phyloP scores from a whole-genome alignment of 1,140 invertebrate species.

The Pemphigus obesinymphae region DNA sequence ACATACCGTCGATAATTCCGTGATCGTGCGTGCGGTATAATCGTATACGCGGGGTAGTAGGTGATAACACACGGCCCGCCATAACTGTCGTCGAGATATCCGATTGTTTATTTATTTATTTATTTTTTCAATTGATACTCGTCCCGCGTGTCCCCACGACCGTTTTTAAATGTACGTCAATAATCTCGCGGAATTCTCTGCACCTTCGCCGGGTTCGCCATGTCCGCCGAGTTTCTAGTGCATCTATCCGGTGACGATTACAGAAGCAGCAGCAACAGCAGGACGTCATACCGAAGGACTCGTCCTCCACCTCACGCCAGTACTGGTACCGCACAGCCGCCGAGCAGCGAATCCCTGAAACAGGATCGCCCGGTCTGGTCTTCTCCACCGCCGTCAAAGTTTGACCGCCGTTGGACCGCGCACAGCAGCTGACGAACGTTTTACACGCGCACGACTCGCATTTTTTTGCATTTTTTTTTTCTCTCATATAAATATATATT shows the following conservation, averaged over 20 bases:
- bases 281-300: neutral
- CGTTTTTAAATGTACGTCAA: slow-evolving; percentile 8
- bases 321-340: neutral
- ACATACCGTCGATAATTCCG: neutral
- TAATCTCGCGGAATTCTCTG: neutral
- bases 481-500: too few species aligned
- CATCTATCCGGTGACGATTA: neutral
- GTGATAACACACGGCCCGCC: too few species aligned
- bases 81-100: too few species aligned
- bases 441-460: too few species aligned
- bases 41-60: too few species aligned
- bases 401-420: neutral
- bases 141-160: neutral
- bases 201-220: neutral
- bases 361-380: neutral
- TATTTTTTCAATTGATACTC: neutral
- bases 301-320: neutral
- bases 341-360: too few species aligned
- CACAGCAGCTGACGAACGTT: neutral
- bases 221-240: neutral
- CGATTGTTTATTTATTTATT: neutral
- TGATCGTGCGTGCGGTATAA: too few species aligned
- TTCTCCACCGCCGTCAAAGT: neutral
- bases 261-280: neutral
- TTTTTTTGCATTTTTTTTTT: neutral